Evolutionary conservation across 2,113 vertebrate genomes (phyloP), one percentile per base, ranked within the genome.

Genomic region (Silurus asotus): DNA sequence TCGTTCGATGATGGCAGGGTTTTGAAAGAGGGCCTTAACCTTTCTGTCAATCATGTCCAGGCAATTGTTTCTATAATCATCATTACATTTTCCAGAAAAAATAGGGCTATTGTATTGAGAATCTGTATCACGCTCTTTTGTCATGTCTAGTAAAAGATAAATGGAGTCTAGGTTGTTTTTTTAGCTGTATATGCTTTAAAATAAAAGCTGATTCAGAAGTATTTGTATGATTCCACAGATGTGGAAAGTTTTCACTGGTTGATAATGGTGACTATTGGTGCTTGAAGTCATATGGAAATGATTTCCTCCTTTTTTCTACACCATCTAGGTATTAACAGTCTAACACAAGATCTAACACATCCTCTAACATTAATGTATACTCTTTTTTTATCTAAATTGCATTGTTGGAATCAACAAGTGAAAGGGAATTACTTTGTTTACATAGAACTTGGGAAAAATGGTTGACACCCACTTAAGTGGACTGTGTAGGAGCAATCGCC

Each of bases 1-100:
- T 81, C 37, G 14, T 14, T 17, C 51, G 56, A 19, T 67, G 49
- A 85, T 67, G 25, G 45, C 72, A 77, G 75, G 5, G 25, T 49
- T 67, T 37, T 6, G 49, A 69, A 53, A 53, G 61, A 78, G 77
- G 19, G 56, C 80, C 61, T 81, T 7, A 17, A 81, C 37, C 62
- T 55, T 80, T 56, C n/a, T 8, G n/a, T 25, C 19, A 67, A 65
- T 53, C n/a, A 28, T 51, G 17, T 45, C 11, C 45, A 10, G 17
- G 61, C 59, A 53, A 79, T 56, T 65, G n/a, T 79, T 85, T 6
- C 15, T 2, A 10, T 45, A 83, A 64, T 81, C 23, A 62, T 81
- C 9, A 25, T 51, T 51, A 65, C 20, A 14, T 48, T 78, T 56
- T 61, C 37, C 20, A 6, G 17, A 8, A 4, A 19, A 61, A 20